Conservation (phyloP, 2,113 vertebrate genomes). For the Neolamprologus brichardi region DNA sequence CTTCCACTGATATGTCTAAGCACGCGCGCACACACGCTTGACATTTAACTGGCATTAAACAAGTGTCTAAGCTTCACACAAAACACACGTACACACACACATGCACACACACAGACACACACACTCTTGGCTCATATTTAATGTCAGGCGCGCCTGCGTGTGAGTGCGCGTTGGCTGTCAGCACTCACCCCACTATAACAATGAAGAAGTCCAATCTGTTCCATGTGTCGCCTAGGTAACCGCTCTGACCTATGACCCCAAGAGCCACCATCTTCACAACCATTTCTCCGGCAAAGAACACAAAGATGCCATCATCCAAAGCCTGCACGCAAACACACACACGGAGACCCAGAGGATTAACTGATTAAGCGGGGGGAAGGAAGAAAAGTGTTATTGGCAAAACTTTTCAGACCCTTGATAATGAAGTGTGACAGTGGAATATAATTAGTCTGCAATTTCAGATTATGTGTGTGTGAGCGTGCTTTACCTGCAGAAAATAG, state of each 20-base stretch:
- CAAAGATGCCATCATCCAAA: conserved; percentile 71
- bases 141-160: conserved; percentile 47
- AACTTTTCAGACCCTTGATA: conserved; percentile 43
- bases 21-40: conserved; percentile 56
- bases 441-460: conserved; percentile 42
- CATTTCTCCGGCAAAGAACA: conserved; percentile 96
- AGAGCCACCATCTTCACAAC: conserved; percentile 96
- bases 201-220: conserved; percentile 98
- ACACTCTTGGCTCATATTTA: conserved; percentile 65
- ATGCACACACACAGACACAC: conserved; percentile 19
- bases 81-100: conserved; percentile 34
- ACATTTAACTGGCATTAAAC: conserved; percentile 79
- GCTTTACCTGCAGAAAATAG: conserved; percentile 67
- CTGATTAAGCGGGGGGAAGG: conserved; percentile 13
- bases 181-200: conserved; percentile 90
- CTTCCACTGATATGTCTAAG: neutral
- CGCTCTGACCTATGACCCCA: conserved; percentile 90
- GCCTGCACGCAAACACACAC: conserved; percentile 23
- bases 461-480: neutral
- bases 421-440: conserved; percentile 31
- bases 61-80: conserved; percentile 60
- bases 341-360: conserved; percentile 29
- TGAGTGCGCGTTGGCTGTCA: neutral
- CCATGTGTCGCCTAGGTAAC: conserved; percentile 98
- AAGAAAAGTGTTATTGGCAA: conserved; percentile 27